Conservation (phyloP, 2,888 invertebrate genomes). For the Smittia sp. region DNA sequence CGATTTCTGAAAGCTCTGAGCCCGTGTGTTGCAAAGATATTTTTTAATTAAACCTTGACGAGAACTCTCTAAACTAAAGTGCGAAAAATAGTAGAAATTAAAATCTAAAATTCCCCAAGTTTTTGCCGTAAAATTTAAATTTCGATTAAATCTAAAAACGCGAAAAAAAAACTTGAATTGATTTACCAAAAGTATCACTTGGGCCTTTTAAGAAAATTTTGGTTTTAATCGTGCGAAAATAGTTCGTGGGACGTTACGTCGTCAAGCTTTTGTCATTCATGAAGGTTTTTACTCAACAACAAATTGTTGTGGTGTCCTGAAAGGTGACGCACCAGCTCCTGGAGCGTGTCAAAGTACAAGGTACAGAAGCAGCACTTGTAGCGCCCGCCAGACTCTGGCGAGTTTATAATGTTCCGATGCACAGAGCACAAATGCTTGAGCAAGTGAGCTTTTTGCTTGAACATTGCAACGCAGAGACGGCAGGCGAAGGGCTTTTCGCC, state of each 20-base stretch:
- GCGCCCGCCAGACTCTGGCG: conserved; percentile 71
- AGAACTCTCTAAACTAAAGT: too few relatives aligned
- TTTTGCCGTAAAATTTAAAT: not conserved
- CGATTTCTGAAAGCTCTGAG: too few relatives aligned
- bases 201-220: conserved; percentile 37
- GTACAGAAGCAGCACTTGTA: conserved; percentile 88
- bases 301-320: conserved; percentile 87
- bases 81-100: not conserved
- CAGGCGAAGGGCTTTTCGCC: conserved; percentile 89
- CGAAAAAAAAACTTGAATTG: too few relatives aligned
- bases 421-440: conserved; percentile 85
- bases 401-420: conserved; percentile 82
- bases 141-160: not conserved
- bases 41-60: too few relatives aligned
- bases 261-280: conserved; percentile 59
- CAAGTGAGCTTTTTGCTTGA: conserved; percentile 85
- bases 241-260: not conserved
- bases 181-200: conserved; percentile 39
- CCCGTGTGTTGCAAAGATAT: too few relatives aligned
- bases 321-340: conserved; percentile 80
- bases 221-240: conserved; percentile 21
- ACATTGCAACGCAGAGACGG: conserved; percentile 85
- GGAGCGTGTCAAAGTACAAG: conserved; percentile 78
- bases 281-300: conserved; percentile 81
- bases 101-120: conserved; percentile 2